A percentile compares a stretch with the other conserved stretches of the same genome.
These are phyloP conservation scores for Nomada ferruginata DNA, from an alignment of 2,888 invertebrate genomes.

Conservation along the genomic window DNA sequence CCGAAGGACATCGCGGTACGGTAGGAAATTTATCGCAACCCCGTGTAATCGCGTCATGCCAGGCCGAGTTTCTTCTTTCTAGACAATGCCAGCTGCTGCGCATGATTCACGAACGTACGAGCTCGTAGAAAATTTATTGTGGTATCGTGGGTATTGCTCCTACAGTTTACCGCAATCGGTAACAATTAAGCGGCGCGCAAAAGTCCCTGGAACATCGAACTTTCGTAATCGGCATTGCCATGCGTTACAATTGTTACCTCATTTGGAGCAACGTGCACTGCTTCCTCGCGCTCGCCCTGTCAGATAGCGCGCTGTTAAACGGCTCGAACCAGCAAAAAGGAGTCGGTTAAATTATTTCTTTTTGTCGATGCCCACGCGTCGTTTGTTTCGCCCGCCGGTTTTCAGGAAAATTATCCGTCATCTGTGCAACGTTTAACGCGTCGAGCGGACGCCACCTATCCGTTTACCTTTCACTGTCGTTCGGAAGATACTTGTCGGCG, in stretches of 20 bases:
- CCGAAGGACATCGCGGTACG: conserved; percentile 56
- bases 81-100: conserved; percentile 62
- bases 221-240: conserved; percentile 44
- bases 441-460: no score
- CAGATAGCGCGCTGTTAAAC: conserved; percentile 21
- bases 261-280: conserved; percentile 37
- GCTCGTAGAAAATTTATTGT: conserved; percentile 65
- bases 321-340: background rate
- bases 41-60: conserved; percentile 59
- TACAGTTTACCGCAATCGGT: conserved; percentile 65
- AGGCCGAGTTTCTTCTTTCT: conserved; percentile 63
- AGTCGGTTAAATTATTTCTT: conserved; percentile 12
- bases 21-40: conserved; percentile 63
- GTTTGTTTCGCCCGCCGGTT: background rate
- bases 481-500: no score
- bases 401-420: no score
- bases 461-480: no score
- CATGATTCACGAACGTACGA: conserved; percentile 65
- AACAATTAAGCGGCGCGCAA: conserved; percentile 55
- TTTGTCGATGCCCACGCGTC: background rate
- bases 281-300: conserved; percentile 19
- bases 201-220: conserved; percentile 59
- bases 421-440: no score
- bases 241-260: conserved; percentile 52
- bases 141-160: conserved; percentile 60